These are phyloP conservation scores for Bellardia bayeri DNA, from an alignment of 2,888 invertebrate species.

Conservation along the genomic window DNA sequence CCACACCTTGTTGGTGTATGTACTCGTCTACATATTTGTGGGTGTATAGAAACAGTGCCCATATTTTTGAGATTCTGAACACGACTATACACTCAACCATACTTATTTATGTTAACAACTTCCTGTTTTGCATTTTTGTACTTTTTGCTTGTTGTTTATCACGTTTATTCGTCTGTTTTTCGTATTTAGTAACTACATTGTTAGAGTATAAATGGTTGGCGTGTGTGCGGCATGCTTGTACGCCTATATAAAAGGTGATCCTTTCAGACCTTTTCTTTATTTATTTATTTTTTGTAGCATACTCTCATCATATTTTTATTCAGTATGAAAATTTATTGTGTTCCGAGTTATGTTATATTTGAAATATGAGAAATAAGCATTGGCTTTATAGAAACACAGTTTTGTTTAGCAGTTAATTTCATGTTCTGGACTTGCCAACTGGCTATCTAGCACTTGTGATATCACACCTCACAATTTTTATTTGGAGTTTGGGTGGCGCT, in stretches of 20 bases:
- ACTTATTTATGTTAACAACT: constrained; percentile 64
- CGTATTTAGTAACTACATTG: constrained; percentile 5
- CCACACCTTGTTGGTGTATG: constrained; percentile 28
- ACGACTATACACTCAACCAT: not conserved
- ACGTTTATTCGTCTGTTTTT: constrained; percentile 2
- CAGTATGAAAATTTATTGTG: too few relatives aligned
- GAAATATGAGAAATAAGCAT: too few relatives aligned
- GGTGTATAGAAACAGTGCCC: not conserved
- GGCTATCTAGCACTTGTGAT: too few relatives aligned
- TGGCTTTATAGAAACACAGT: too few relatives aligned
- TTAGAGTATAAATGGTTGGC: not conserved
- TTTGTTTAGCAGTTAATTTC: too few relatives aligned
- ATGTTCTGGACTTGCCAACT: too few relatives aligned
- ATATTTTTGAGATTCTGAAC: not conserved
- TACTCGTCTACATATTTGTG: not conserved
- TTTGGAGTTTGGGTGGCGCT: too few relatives aligned
- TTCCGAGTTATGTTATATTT: too few relatives aligned
- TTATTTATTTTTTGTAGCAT: too few relatives aligned
- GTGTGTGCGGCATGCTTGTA: not conserved
- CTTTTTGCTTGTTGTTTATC: constrained; percentile 12
- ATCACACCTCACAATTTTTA: too few relatives aligned
- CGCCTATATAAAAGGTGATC: not conserved
- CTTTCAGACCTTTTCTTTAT: too few relatives aligned
- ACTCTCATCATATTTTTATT: too few relatives aligned
- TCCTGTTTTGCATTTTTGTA: constrained; percentile 64